Base-by-base conservation (phyloP, 2,888 invertebrate genomes). In the Acleris literana region DNA sequence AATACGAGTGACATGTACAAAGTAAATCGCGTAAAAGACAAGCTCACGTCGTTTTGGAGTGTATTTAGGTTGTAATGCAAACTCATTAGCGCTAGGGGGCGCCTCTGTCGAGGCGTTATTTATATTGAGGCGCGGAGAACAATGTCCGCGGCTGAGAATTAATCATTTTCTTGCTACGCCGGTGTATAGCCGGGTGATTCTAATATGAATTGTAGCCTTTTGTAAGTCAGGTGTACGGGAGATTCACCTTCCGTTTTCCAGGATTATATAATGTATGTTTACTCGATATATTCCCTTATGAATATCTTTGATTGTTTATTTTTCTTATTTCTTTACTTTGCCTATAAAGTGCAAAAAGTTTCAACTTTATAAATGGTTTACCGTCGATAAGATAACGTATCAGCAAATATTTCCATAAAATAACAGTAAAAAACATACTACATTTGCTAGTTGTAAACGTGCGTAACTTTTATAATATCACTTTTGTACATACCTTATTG, bases 61-160 rank as follows among this genome's bases (percentile, higher is more conserved):
- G 20, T 68, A 69, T 69, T 61, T 64, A 68, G 62, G 53, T 56
- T 65, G 74, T 74, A 77, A 77, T 82, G 80, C 80, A 76, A 77
- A 76, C 86, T 87, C 86, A 88, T 88, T 88, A 88, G 80, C 84
- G 71, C 80, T 79, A 79, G 85, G 84, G 86, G 87, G 85, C 79
- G 83, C 80, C 76, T 67, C 71, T 72, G 74, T 70, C 71, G 75
- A 84, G 88, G 72, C 77, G 78, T 86, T 87, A 88, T 87, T 88
- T 88, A 89, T 85, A 82, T 75, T 78, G 75, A 74, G 77, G 80
- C 77, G 75, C 77, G 71, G 75, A 76, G 84, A 88, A 89, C 85
- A 87, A 87, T 88, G 79, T 83, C 77, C 76, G 77, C 76, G 77
- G 80, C 77, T 74, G 78, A 81, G 78, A 84, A 88, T 90, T 88